Evolutionary conservation across 2,797 vertebrate genomes (phyloP), one percentile per base, ranked within the genome.

Genomic region (Discoglossus pictus): DNA sequence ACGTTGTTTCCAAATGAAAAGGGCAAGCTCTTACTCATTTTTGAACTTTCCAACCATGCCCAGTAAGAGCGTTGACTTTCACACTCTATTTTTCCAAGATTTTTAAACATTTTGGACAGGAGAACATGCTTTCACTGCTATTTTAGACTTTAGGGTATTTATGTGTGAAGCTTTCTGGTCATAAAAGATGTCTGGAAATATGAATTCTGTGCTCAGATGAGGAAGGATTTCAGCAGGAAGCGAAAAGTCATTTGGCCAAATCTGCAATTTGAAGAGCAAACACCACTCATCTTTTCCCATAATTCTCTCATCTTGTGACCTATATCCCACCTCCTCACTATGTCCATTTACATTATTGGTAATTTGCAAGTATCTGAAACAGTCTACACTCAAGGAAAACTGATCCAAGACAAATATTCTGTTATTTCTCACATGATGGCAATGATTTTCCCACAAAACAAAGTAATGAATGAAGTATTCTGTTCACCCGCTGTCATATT

Each of bases 161-260:
- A 61, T 25, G 31, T 62, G 58, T 54, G 47, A 61, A 55, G 39
- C 17, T 54, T 62, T 21, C 58, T 40, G 58, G 34, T 50, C 51
- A 55, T 70, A 56, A 70, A 56, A 42, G 17, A 11, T 50, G 67
- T 70, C 67, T 70, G 67, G 67, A 70, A 70, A 70, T 48, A 43
- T 47, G n/a, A 69, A 55, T 53, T 34, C 40, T 13, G 35, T 7
- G 8, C 58, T 69, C 8, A 61, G 48, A 53, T 17, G 10, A 46
- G 40, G 21, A 40, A 61, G 58, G 9, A 47, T 61, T 69, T 69
- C 39, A n/a, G 21, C 21, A 38, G 27, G 27, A 18, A 17, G 43
- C 5, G 20, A 51, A 67, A 68, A 47, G 12, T 36, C 17, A 61
- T 54, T 54, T 48, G 4, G 51, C 42, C 34, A 56, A 59, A 56